Evolutionary conservation across 2,888 invertebrate species (phyloP), one percentile per base, ranked within the genome.

Genomic region (Corbicula japonica): DNA sequence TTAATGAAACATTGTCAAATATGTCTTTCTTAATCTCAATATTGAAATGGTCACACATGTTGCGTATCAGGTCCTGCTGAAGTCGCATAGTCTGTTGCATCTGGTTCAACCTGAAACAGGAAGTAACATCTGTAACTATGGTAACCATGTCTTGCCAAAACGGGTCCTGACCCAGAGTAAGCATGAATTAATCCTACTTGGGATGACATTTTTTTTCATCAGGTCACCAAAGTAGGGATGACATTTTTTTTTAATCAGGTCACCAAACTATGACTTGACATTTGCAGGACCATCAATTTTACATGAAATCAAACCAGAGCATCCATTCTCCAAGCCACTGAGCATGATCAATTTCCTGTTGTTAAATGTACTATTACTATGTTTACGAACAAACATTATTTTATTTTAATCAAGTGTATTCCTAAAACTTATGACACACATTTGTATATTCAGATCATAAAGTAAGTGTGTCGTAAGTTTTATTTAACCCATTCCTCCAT

Each of bases 1-100:
- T 26, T 1, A 79, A 23, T 4, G 82, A 83, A 2, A 70, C 44
- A 48, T 78, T 78, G 56, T 79, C 82, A 28, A 63, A 46, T 21
- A 35, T 41, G 23, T 79, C 65, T 18, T 62, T 61, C 26, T 76
- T 76, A 2, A 76, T 60, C 28, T 78, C 78, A 35, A 83, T 63
- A 62, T 85, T 76, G 58, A 86, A 77, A 69, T 86, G 83, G 15
- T 84, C 83, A 63, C 85, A 85, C 44, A 86, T 48, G 12, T 85
- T 80, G 54, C 50, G 70, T 46, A 86, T 26, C 30, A 82, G 46
- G 3, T 86, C 86, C 28, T 85, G 81, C 10, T 81, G 79, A 35
- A 73, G 65, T 41, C 75, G 75, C 71, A 83, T 74, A 18, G 74
- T 41, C 12, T 72, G 48, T 30, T 78, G 71, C 30, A 85, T 68